A percentile compares a stretch with the other conserved stretches of the same genome.
Conservation (phyloP, 2,797 vertebrate genomes). For the Rhinoraja longicauda region DNA sequence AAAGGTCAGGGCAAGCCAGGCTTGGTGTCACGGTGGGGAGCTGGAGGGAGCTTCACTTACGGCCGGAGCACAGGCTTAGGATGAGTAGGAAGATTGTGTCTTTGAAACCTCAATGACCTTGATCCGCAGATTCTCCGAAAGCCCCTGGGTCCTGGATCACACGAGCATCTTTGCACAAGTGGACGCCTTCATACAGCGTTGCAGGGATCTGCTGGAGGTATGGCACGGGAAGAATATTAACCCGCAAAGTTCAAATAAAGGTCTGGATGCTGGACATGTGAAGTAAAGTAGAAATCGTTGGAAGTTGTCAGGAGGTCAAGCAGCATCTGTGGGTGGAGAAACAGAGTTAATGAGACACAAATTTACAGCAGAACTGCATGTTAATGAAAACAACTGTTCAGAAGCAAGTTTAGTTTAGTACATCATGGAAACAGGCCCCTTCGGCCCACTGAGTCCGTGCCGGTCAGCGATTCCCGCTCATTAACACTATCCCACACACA, state of each 20-base stretch:
- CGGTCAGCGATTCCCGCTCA: too few species aligned
- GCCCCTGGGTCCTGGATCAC: slow-evolving; percentile 67
- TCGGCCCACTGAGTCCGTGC: too few species aligned
- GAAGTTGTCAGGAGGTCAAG: neutral
- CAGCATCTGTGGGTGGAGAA: neutral
- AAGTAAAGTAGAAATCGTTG: neutral
- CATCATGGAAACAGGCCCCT: too few species aligned
- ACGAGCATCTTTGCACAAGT: slow-evolving; percentile 69
- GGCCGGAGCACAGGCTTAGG: neutral
- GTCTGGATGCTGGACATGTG: too few species aligned
- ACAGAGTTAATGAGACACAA: neutral
- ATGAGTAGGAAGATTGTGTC: neutral
- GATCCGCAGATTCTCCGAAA: slow-evolving; percentile 35
- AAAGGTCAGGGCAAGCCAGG: neutral
- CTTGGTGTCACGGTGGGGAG: neutral
- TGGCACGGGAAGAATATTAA: slow-evolving; percentile 41
- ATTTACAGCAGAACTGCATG: neutral
- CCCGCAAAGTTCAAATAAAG: neutral
- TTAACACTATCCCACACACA: too few species aligned
- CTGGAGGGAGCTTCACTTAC: neutral
- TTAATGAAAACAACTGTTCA: neutral
- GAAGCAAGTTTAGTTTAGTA: neutral
- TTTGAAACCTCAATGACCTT: neutral
- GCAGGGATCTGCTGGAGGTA: slow-evolving; percentile 79
- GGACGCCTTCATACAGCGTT: slow-evolving; percentile 73